Evolutionary conservation across 35 echinoderm and acorn worm genomes (phyloP).

Genomic region (Amphiura filiformis): DNA sequence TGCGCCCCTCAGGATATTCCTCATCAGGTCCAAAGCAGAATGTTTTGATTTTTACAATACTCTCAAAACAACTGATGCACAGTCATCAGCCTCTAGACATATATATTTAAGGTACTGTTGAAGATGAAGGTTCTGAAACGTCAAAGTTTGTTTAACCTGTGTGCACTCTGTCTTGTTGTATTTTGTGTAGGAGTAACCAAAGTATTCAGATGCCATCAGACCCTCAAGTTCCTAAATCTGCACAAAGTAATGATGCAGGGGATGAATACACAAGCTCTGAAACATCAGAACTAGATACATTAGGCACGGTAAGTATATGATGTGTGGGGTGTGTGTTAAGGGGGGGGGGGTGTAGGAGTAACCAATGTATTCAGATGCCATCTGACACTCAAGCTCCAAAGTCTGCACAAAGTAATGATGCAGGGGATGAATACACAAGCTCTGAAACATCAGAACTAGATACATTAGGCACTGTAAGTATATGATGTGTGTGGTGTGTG

Average conservation of each 20-base stretch:
- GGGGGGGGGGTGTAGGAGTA: constrained; percentile 54
- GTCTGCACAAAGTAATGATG: constrained; percentile 73
- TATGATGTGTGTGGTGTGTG: too few species aligned
- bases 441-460: constrained; percentile 91
- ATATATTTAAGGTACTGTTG: too few species aligned
- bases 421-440: constrained; percentile 91
- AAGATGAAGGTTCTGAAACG: too few species aligned
- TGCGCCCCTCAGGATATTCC: too few species aligned
- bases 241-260: constrained; percentile 70
- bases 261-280: constrained; percentile 98
- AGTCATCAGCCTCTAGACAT: too few species aligned
- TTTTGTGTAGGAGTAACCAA: constrained; percentile 48
- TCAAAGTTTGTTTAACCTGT: too few species aligned
- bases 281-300: constrained; percentile 83
- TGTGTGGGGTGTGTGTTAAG: too few species aligned
- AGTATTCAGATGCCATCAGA: constrained; percentile 22
- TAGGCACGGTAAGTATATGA: constrained; percentile 73
- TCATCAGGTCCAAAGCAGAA: too few species aligned
- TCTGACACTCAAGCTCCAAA: neutral
- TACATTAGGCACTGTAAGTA: constrained; percentile 85
- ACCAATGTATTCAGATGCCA: constrained; percentile 37
- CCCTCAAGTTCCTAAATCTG: constrained; percentile 19
- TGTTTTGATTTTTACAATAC: too few species aligned
- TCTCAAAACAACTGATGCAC: too few species aligned
- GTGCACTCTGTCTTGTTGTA: neutral